Base-by-base conservation (phyloP, 1,140 invertebrate species). In the Zaprionus africanus region DNA sequence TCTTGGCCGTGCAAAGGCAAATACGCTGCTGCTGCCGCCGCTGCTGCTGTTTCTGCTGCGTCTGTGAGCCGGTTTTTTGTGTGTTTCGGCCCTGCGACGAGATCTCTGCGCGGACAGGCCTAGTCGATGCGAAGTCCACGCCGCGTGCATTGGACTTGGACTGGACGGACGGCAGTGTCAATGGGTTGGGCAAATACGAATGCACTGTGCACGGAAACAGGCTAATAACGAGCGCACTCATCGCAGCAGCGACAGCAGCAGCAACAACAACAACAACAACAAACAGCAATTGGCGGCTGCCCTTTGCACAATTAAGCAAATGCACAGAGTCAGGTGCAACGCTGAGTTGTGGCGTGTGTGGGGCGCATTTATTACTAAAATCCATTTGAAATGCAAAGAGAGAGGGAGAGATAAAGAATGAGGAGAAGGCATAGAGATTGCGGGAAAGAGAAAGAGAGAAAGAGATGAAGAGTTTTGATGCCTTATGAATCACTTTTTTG, bases 221-320 rank as follows among this genome's bases (percentile, higher is more conserved):
- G 17, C 43, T 56, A 64, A 53, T 56, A 57, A 41, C 72, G 56
- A 59, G 43, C 68, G 67, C 64, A 70, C 38, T 59, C 67, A 70
- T 26, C 49, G 51, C 13, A 46, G 13, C 56, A 62, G 69, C 60
- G 66, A 63, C 43, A 67, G 61, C 59, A 61, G 63, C 63, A 68
- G 64, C 62, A 43, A 34, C 9, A 59, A 67, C 58, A 78, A n/a
- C 68, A 67, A 49, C 75, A 79, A 78, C 36, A 70, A 75, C 53
- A 57, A 73, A 64, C 19, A 66, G 49, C 54, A 75, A 79, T 83
- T 78, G 80, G 26, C 64, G 72, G 74, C 53, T 72, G 80, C 76
- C 80, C 77, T 88, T 86, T 86, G 83, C 62, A 65, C 80, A 86
- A 83, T 86, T 86, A 80, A 71, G 66, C 51, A 64, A 76, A 76